Base-by-base conservation (phyloP, 2,888 invertebrate species). In the Cecidostiba fungosa region DNA sequence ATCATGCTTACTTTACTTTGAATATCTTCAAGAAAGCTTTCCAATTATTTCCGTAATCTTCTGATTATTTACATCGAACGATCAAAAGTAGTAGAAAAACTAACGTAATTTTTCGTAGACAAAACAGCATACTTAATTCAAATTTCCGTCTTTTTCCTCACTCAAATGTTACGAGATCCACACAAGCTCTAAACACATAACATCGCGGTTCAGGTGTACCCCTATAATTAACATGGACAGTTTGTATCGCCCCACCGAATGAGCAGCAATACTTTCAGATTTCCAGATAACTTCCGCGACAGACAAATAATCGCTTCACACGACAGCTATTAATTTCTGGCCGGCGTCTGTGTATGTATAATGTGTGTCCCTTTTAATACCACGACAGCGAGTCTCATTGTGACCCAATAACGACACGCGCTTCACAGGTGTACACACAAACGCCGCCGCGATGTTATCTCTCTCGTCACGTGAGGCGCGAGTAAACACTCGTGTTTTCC, bases 301-400 rank as follows among this genome's bases (percentile, higher is more conserved):
- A 6, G 14, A 29, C 26, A 26, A 26, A 29, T 66, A 66, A 66
- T 66, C 66, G 66, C 1, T 26, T 23, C 10, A 12, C 66, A 29
- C 66, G 23, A 8, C 59, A 36, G 43, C 73, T 14, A 82, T 82
- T 82, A 74, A 82, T 82, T 74, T 74, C 74, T 74, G 43, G 66
- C 43, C 26, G 12, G 1, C 62, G 26, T 14, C 26, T 59, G 2
- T 14, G 3, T n/a, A 0, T 32, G n/a, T 70, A 47, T n/a, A n/a
- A n/a, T n/a, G 39, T 36, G 23, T 23, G 59, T 59, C 59, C 59
- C 23, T 59, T 59, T 23, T 59, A 23, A 59, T 23, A 14, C 3
- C 62, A 12, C 62, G 26, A 3, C 62, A 8, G 62, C 29, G 26
- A 23, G 29, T 59, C 69, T 78, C 39, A 26, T 43, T 66, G 14